These are phyloP conservation scores for Drosophila ananassae DNA, from an alignment of 1,140 invertebrate genomes.

Conservation along the genomic window DNA sequence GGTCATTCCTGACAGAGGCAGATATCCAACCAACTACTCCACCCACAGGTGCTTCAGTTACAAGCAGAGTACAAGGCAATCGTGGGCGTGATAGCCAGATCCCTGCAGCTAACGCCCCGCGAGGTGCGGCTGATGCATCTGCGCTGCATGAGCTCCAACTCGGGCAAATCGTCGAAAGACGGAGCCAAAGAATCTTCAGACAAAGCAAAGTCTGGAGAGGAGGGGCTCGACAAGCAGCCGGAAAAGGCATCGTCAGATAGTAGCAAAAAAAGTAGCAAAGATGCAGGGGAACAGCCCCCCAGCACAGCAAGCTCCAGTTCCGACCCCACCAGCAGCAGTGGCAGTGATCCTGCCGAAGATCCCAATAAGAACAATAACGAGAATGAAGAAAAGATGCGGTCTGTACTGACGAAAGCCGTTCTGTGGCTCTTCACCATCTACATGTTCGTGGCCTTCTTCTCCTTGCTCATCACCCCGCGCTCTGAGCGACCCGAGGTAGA, in stretches of 20 bases:
- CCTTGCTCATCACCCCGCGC: constrained; percentile 88
- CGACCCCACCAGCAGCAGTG: constrained; percentile 9
- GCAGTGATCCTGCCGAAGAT: constrained; percentile 36
- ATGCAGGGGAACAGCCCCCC: not conserved
- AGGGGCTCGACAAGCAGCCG: not conserved
- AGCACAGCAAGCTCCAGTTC: constrained; percentile 14
- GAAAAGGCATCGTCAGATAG: not conserved
- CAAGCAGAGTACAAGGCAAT: constrained; percentile 85
- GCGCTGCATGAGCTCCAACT: constrained; percentile 40
- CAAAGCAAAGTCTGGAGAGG: constrained; percentile 24
- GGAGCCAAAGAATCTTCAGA: constrained; percentile 32
- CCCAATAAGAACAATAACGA: constrained; percentile 86
- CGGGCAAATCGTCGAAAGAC: constrained; percentile 3
- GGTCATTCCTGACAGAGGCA: not conserved
- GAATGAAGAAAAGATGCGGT: constrained; percentile 87
- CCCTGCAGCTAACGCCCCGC: constrained; percentile 62
- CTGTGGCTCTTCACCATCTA: constrained; percentile 91
- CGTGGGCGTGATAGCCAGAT: constrained; percentile 73
- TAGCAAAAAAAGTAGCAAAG: constrained; percentile 12
- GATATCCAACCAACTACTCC: too few species aligned
- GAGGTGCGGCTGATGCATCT: constrained; percentile 62
- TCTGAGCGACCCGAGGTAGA: constrained; percentile 88
- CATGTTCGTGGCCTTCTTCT: constrained; percentile 89
- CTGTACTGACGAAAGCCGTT: constrained; percentile 89
- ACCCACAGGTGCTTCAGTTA: constrained; percentile 68